Percentiles rank a stretch among this genome's conserved stretches.
Evolutionary conservation across 1,140 invertebrate species (phyloP).

Genomic region (Lutraria rhynchaena): DNA sequence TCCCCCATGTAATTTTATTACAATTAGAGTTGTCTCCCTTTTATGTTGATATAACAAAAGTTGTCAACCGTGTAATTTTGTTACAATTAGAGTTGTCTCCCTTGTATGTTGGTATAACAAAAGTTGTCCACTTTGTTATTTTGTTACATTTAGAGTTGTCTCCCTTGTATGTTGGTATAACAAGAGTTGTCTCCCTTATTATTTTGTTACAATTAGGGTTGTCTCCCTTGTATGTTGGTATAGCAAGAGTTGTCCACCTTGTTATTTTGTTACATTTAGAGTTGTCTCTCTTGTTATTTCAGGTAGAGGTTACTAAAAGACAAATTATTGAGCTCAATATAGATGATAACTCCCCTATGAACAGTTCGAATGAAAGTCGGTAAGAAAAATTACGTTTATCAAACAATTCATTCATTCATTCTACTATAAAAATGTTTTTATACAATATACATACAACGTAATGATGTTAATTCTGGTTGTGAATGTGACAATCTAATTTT

Average conservation of each 20-base stretch:
- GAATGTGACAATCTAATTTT: not conserved
- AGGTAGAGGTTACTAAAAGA: constrained; percentile 68
- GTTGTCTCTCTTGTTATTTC: constrained; percentile 2
- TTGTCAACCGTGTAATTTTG: too few species aligned
- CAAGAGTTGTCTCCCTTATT: too few species aligned
- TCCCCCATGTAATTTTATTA: too few species aligned
- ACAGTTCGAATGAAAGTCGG: constrained; percentile 53
- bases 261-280: not conserved
- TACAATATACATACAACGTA: not conserved
- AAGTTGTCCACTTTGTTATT: not conserved
- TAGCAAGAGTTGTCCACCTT: not conserved
- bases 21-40: not conserved
- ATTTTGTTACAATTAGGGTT: not conserved
- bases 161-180: not conserved
- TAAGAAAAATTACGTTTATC: constrained; percentile 7
- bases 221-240: not conserved
- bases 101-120: not conserved
- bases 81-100: not conserved
- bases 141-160: not conserved
- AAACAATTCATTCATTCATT: not conserved
- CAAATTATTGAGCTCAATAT: constrained; percentile 66
- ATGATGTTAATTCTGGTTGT: not conserved
- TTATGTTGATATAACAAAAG: not conserved
- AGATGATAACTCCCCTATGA: constrained; percentile 48
- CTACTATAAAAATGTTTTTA: not conserved